Base-by-base conservation (phyloP, 2,113 vertebrate genomes). In the Hypomesus transpacificus region DNA sequence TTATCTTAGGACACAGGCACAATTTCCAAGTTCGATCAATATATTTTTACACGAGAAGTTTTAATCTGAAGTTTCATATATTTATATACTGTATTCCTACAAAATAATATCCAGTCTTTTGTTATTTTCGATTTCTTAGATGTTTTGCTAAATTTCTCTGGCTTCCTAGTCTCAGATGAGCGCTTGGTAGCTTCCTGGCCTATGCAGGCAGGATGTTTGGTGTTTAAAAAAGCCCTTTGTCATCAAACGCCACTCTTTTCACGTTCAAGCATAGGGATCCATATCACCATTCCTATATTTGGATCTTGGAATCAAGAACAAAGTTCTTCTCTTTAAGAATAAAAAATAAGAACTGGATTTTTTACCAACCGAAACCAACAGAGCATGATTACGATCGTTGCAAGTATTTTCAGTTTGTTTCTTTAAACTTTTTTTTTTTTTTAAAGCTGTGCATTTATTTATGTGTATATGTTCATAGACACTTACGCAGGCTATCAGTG, bases 301-400 rank as follows among this genome's bases (percentile, higher is more conserved):
- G 65, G 17, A 2, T 76, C 68, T 75, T 75, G 68, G 39, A 39
- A 46, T 68, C 28, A 46, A 31, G 20, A 73, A 67, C 69, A 73
- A 68, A 68, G 68, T 68, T 66, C 2, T 26, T 26, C 1, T 70
- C 31, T 65, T 56, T 24, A 20, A 71, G 52, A 24, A 1, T 14
- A 11, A 20, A 21, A 58, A 74, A 28, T 17, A 58, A 73, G 74
- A 82, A 84, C 75, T 78, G 52, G 17, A 21, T 76, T 86, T 89
- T 88, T 87, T 86, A 89, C 82, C 85, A 86, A 86, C 79, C 77
- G 66, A 80, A 85, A 89, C 82, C 84, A 85, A 83, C 79, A 76
- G 66, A 80, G 84, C 70, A 34, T 71, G 62, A 69, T 68, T 28
- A 65, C 24, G 66, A 57, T 20, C 31, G n/a, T 69, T 74, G 53